Evolutionary conservation across 2,888 invertebrate species (phyloP).

Genomic region (Parnassius smintheus): DNA sequence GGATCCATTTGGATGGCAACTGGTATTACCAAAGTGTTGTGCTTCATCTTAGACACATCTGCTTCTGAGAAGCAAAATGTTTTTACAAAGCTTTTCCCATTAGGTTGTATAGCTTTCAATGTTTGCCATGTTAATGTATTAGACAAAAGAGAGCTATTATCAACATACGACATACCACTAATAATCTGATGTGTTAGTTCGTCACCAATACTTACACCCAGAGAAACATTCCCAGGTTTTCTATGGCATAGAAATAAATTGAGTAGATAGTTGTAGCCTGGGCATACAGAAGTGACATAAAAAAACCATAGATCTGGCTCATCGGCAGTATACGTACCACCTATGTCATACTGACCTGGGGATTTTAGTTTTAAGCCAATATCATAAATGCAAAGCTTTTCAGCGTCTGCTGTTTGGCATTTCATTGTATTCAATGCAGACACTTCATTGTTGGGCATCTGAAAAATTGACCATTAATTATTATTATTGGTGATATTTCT

Average conservation of each 20-base stretch:
- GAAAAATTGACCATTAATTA: constrained; percentile 31
- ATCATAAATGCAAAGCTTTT: constrained; percentile 52
- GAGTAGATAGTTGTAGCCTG: constrained; percentile 50
- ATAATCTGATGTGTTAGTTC: constrained; percentile 31
- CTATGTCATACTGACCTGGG: constrained; percentile 54
- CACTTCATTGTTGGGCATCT: constrained; percentile 42
- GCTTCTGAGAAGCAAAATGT: constrained; percentile 49
- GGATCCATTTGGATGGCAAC: constrained; percentile 46
- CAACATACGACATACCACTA: constrained; percentile 21
- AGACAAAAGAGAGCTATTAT: constrained; percentile 21
- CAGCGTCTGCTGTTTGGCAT: constrained; percentile 50
- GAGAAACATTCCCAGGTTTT: constrained; percentile 45
- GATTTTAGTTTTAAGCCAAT: constrained; percentile 43
- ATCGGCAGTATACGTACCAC: constrained; percentile 53
- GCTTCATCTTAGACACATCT: constrained; percentile 35
- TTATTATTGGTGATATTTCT: no score
- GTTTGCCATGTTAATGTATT: constrained; percentile 39
- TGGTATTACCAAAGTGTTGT: constrained; percentile 51
- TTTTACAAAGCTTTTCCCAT: constrained; percentile 54
- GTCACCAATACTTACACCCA: constrained; percentile 48
- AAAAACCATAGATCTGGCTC: constrained; percentile 66
- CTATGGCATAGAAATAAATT: constrained; percentile 62
- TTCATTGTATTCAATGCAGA: constrained; percentile 41
- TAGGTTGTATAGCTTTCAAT: constrained; percentile 44
- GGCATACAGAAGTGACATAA: constrained; percentile 49